A percentile compares a stretch with the other conserved stretches of the same genome.
These are phyloP conservation scores for Xanthorhoe designata DNA, from an alignment of 2,888 invertebrate genomes.

Conservation along the genomic window DNA sequence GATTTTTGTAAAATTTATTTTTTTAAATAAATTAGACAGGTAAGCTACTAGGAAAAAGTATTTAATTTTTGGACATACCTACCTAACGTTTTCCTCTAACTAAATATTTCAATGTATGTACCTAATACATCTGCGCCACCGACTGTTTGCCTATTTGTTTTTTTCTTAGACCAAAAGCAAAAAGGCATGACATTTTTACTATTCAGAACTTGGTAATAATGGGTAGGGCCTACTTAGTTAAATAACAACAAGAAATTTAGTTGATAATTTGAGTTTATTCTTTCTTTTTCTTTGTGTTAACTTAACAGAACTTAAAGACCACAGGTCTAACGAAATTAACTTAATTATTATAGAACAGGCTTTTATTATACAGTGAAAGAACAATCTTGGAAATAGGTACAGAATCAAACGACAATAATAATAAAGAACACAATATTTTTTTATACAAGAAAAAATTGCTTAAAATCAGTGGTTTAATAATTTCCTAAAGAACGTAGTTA, in stretches of 20 bases:
- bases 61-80: too few species aligned
- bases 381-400: conserved; percentile 10
- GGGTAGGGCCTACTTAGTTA: neutral
- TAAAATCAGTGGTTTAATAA: conserved; percentile 14
- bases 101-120: too few species aligned
- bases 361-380: conserved; percentile 3
- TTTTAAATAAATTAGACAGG: too few species aligned
- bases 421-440: neutral
- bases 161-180: too few species aligned
- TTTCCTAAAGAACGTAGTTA: neutral
- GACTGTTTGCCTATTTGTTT: too few species aligned
- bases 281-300: conserved; percentile 45
- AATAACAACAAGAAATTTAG: conserved; percentile 25
- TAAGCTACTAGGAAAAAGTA: too few species aligned
- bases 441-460: conserved; percentile 15
- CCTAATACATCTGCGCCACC: too few species aligned
- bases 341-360: conserved; percentile 32
- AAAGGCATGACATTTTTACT: too few species aligned
- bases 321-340: conserved; percentile 70
- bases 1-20: too few species aligned
- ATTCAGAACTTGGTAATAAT: neutral
- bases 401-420: conserved; percentile 6
- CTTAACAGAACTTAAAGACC: conserved; percentile 73
- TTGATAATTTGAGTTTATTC: conserved; percentile 33
- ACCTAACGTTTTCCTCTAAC: too few species aligned